A percentile compares a stretch with the other conserved stretches of the same genome.
Conservation (phyloP, 30 jellyfish, hydroid and myxozoan species). For the Catostylus mosaicus region DNA sequence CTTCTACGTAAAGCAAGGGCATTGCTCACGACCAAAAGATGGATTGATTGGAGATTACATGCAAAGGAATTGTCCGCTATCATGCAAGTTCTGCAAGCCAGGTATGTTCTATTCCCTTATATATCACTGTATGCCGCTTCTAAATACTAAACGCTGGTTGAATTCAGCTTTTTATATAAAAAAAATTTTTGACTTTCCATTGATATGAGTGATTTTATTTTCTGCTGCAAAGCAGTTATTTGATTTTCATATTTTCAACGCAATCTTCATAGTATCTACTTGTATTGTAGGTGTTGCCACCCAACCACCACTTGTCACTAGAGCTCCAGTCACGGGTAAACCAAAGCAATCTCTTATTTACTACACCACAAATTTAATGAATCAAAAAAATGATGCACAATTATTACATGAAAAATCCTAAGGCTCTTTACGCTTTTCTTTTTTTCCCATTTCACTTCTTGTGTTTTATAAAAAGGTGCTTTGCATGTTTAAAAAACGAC, state of each 20-base stretch:
- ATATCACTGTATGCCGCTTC: neutral
- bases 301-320: constrained; percentile 35
- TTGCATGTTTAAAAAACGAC: too few relatives aligned
- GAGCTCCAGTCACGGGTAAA: constrained; percentile 39
- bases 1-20: constrained; percentile 14
- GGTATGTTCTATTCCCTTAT: neutral
- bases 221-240: neutral
- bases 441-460: too few relatives aligned
- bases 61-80: constrained; percentile 28
- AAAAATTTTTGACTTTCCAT: too few relatives aligned
- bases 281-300: constrained; percentile 32
- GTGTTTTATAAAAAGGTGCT: too few relatives aligned
- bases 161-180: too few relatives aligned
- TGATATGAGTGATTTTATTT: too few relatives aligned
- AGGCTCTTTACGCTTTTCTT: too few relatives aligned
- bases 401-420: too few relatives aligned
- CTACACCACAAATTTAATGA: too few relatives aligned
- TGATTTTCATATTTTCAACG: neutral
- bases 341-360: neutral
- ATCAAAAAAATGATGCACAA: too few relatives aligned
- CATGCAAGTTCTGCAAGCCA: constrained; percentile 29
- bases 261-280: neutral
- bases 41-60: constrained; percentile 17
- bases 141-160: neutral
- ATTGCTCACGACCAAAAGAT: constrained; percentile 12